Conservation (phyloP, 2,113 vertebrate species). For the Panthera leo region DNA sequence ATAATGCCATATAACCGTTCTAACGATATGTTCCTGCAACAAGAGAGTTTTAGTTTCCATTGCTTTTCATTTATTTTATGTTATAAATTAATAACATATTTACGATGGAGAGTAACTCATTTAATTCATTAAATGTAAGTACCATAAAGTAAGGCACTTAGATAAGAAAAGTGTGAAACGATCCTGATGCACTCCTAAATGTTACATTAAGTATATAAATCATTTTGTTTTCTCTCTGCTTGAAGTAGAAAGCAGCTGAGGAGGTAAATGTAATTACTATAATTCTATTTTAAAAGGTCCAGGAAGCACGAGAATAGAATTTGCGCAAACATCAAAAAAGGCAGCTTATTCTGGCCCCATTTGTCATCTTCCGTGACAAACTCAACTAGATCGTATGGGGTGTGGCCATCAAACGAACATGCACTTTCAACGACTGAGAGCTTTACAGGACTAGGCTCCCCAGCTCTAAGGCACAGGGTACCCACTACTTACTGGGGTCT, state of each 20-base stretch:
- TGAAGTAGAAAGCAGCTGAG: constrained; percentile 60
- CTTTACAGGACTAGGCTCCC: background rate
- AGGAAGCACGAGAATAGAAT: constrained; percentile 19
- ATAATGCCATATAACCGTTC: constrained; percentile 38
- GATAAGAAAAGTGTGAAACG: constrained; percentile 46
- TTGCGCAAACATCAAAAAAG: constrained; percentile 23
- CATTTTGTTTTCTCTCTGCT: constrained; percentile 70
- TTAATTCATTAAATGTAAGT: constrained; percentile 73
- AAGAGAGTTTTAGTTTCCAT: constrained; percentile 65
- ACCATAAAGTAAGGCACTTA: constrained; percentile 65
- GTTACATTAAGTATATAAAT: constrained; percentile 66
- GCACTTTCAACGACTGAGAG: background rate
- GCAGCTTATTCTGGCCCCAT: background rate
- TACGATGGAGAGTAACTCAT: constrained; percentile 66
- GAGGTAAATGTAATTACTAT: constrained; percentile 71
- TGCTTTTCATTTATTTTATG: constrained; percentile 81
- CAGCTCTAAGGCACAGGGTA: background rate
- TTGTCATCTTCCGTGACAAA: background rate
- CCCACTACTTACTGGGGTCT: background rate
- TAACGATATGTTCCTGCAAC: constrained; percentile 62
- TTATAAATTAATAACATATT: constrained; percentile 80
- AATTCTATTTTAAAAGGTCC: constrained; percentile 72
- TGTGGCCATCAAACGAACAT: background rate
- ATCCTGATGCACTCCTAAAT: constrained; percentile 46
- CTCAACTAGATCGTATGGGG: background rate